Base-by-base conservation (phyloP, 1,140 invertebrate species). In the Myzus persicae region DNA sequence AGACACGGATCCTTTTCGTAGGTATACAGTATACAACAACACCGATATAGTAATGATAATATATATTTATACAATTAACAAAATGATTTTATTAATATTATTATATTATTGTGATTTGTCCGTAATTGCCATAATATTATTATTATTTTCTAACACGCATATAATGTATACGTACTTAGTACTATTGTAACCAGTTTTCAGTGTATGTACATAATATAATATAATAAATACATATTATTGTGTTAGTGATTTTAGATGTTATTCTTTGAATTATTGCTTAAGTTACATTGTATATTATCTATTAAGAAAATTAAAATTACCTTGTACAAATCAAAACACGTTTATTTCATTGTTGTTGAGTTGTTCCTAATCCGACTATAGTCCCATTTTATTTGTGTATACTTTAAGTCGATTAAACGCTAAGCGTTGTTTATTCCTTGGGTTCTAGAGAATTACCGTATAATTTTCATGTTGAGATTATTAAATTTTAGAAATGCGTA, bases 221-320 rank as follows among this genome's bases (percentile, higher is more conserved):
- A 67, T 22, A 31, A 67, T 67, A 67, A 31, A n/a, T 67, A 67
- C 31, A 67, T 67, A 51, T 76, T 82, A 82, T 24, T 40, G 6
- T 82, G 36, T 82, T 82, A 40, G 22, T 9, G 20, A 84, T 84
- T 84, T 40, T 42, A 40, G 22, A 24, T 38, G 36, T 40, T 40
- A 40, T 38, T 84, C 40, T 82, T 38, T 84, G n/a, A 84, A 38
- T 24, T 84, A 38, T 24, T 84, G 2, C 8, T 84, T 84, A 26
- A 84, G 36, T 40, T 84, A 84, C 22, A 84, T 40, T 84, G 36
- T 84, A 84, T 38, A 84, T 8, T 84, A 40, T 22, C 7, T 2
- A 20, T 82, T 40, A 82, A 82, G 81, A 84, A 84, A 84, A 84
- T 40, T 40, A 84, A 40, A 84, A 84, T 24, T 84, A 84, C 36